Evolutionary conservation across 2,797 vertebrate species (phyloP), one percentile per base, ranked within the genome.

Genomic region (Ptychobarbus kaznakovi): DNA sequence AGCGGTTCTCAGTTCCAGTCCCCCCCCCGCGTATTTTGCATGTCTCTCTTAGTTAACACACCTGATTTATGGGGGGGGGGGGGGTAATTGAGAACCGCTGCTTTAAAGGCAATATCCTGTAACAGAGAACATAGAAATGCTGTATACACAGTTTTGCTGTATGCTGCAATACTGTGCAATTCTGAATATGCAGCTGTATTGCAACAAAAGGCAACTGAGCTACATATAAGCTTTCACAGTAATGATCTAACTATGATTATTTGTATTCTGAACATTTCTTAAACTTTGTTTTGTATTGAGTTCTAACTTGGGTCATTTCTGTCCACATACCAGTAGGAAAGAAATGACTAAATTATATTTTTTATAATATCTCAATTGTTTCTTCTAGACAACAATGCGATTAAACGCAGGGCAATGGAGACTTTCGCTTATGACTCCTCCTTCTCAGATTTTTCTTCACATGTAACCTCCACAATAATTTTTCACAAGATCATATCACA

Each of bases 81-180:
- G 3, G 32, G 32, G 32, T 3, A 3, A 32, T 32, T 32, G 32
- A 32, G 3, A 32, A 32, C 2, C 2, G 2, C 32, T 32, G 0
- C 32, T 81, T 69, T 25, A 76, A 79, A 86, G 51, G 32, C 63
- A 76, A 51, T 76, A 46, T 56, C 42, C 58, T 83, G 61, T 51
- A 80, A 80, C 38, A 72, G 32, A 73, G 49, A 58, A 35, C 6
- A 38, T 9, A 74, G 32, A 65, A 80, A 58, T 35, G 18, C 18
- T 44, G 42, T 80, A 38, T 61, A 76, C 35, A 76, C 46, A 76
- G 15, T 65, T 76, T 76, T 63, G 75, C 79, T 68, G 63, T 68
- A 81, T 78, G 83, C 65, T 84, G 83, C 75, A 84, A 84, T 84
- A 70, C 38, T 61, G 25, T 79, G 83, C 40, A 84, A 78, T 84